Evolutionary conservation across 2,113 vertebrate species (phyloP), one percentile per base, ranked within the genome.

Genomic region (Morone saxatilis): DNA sequence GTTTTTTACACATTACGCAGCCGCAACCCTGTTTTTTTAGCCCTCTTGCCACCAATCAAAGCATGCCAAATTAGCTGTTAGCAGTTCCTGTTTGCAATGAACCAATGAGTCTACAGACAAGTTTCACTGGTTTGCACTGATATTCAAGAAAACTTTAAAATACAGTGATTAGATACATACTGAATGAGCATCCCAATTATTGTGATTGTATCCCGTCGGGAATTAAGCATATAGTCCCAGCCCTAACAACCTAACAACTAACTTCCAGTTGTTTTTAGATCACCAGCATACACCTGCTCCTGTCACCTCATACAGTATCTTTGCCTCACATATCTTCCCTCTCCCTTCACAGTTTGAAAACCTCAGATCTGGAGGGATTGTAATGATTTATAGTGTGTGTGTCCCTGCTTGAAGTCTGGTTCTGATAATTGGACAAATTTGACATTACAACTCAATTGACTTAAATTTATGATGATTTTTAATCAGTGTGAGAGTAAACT

Each of bases 391-490:
- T 20, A 4, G 4, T 60, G 13, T 67, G 25, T 25, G 47, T 13
- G 25, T 14, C 43, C 36, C 60, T 43, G 14, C 62, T 12, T 22
- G 8, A 54, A 78, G 16, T 22, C n/a, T 43, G 13, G 20, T 11
- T 61, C 65, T 68, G 17, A 75, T 57, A 65, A 76, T 36, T 78
- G 69, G 11, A 54, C 1, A 67, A 51, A 73, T 36, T 31, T 60
- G 67, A 83, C 36, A 51, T 12, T 5, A 38, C 1, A 43, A 5
- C 36, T 53, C 7, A 54, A 17, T 85, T 69, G 62, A 56, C 59
- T 36, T 57, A 25, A 41, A 68, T 78, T 80, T 63, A 54, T 43
- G 14, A 59, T 71, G 1, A 83, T 81, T 82, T 83, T 12, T 31
- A 67, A 76, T 69, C n/a, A 60, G 4, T 47, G 41, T 53, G 41